Base-by-base conservation (phyloP, 2,797 vertebrate species). In the Alauda arvensis region DNA sequence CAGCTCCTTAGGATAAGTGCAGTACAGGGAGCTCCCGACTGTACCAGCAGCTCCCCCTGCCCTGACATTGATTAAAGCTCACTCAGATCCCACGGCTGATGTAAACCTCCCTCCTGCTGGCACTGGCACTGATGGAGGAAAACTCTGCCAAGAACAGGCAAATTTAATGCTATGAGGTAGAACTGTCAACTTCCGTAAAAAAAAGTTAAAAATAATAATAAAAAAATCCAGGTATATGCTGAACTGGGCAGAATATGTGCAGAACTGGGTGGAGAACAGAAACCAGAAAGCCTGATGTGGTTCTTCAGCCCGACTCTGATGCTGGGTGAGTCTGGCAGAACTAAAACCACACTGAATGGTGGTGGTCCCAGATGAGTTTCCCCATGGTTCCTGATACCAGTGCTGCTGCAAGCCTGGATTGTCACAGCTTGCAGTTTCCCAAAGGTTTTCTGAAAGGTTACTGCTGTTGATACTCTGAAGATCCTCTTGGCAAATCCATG, bases 1-100 rank as follows among this genome's bases (percentile, higher is more conserved):
- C 79, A 77, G 46, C 80, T 91, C 74, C 77, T 80, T 24, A 61
- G 91, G 77, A 57, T 87, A 90, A 90, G 85, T 43, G 77, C 55
- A 77, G 67, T 40, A 68, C 33, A 55, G 85, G 67, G 74, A 93
- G 87, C 65, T 91, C 80, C 94, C 87, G 88, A 19, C 68, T 61
- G 67, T 81, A 81, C 77, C 87, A 81, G 74, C 66, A 5, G 1
- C 66, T 85, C 34, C 46, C 33, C 33, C 28, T 87, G 40, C 55
- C 39, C 52, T 67, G 57, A 57, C 63, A 49, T 85, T 1, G 1
- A 45, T 67, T 83, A 63, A 46, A 80, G 28, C 26, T 31, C 0
- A 0, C 53, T 74, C n/a, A 63, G 67, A 56, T 63, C 5, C 3
- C 7, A 9, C 40, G 33, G 31, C 29, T 92, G 72, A 49, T 59